These are phyloP conservation scores for Nemopilema nomurai DNA, from an alignment of 30 jellyfish, hydroid and myxozoan species.

Conservation along the genomic window DNA sequence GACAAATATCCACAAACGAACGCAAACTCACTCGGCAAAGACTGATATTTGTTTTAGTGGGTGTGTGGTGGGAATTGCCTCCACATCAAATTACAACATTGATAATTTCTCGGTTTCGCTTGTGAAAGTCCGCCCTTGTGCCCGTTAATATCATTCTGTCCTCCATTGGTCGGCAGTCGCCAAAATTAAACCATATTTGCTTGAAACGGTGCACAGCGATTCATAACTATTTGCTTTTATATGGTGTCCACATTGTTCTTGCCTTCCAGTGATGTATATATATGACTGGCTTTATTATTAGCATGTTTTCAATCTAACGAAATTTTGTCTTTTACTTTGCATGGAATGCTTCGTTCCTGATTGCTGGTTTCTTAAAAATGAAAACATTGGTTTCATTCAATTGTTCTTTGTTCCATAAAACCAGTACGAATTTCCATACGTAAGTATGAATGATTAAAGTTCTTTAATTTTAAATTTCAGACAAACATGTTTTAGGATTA, in stretches of 20 bases:
- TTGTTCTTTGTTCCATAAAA: background rate
- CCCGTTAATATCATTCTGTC: background rate
- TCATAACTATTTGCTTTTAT: no score
- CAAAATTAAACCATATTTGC: no score
- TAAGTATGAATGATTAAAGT: no score
- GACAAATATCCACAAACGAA: background rate
- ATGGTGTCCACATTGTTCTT: background rate
- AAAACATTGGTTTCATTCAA: background rate
- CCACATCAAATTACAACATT: background rate
- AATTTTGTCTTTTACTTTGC: background rate
- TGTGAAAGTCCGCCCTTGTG: background rate
- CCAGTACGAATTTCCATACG: background rate
- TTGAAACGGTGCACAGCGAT: no score
- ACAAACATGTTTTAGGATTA: no score
- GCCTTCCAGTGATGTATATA: background rate
- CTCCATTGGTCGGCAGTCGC: no score
- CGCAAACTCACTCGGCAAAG: background rate
- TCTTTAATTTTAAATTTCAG: no score
- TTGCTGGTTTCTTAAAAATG: background rate
- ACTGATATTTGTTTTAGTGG: background rate
- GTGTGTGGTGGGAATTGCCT: background rate
- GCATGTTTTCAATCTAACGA: background rate
- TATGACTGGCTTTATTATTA: background rate
- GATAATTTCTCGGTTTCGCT: background rate
- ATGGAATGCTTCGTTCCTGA: background rate